phyloP scores from a whole-genome alignment of 2,888 invertebrate genomes.

The Oscheius sp. region DNA sequence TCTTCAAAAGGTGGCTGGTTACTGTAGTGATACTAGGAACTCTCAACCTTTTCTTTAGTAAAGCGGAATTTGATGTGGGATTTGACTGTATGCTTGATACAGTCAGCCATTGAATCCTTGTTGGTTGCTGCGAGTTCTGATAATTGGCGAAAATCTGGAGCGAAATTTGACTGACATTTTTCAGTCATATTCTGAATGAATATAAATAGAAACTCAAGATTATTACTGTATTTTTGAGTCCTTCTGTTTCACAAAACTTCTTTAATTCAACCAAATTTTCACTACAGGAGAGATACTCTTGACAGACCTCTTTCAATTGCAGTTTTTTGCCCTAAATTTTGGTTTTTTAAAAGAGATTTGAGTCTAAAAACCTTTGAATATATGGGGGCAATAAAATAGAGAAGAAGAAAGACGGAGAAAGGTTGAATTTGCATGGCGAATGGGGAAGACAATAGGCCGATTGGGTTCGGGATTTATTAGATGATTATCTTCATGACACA shows the following conservation, averaged over 20 bases:
- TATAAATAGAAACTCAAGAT: not conserved
- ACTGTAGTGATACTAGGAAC: not conserved
- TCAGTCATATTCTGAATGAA: not conserved
- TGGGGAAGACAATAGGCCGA: slow-evolving; percentile 12
- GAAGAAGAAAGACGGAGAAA: not conserved
- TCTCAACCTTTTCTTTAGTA: not conserved
- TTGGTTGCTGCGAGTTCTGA: not conserved
- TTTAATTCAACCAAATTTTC: not conserved
- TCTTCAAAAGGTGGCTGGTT: no score
- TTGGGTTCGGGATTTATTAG: not conserved
- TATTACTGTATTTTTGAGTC: not conserved
- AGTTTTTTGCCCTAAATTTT: not conserved
- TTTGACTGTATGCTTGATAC: slow-evolving; percentile 12
- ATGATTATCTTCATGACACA: slow-evolving; percentile 5
- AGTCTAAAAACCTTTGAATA: not conserved
- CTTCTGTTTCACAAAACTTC: not conserved
- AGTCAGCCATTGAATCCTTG: not conserved
- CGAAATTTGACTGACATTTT: not conserved
- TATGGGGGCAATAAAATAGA: not conserved
- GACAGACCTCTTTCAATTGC: not conserved
- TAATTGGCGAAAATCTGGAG: not conserved
- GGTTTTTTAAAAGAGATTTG: not conserved
- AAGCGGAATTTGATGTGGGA: not conserved
- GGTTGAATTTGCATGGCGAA: slow-evolving; percentile 9
- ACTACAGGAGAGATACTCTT: not conserved